phyloP scores from a whole-genome alignment of 2,113 vertebrate species.

The Recurvirostra avosetta region DNA sequence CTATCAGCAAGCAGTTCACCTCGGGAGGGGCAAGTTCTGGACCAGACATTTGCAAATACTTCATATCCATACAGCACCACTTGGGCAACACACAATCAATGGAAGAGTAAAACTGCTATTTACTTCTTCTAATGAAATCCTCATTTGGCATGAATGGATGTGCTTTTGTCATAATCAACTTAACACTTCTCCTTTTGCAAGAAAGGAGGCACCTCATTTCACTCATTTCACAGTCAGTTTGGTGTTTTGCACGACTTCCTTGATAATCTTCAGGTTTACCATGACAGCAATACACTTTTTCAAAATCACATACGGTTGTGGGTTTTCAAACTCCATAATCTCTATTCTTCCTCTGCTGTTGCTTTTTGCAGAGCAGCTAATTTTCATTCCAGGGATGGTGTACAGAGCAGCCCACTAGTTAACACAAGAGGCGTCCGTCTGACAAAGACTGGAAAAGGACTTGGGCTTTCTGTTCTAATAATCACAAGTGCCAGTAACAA shows the following conservation, averaged over 20 bases:
- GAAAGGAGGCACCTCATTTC: not conserved
- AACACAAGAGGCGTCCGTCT: not conserved
- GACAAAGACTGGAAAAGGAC: constrained; percentile 11
- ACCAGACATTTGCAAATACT: not conserved
- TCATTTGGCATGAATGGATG: not conserved
- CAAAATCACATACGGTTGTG: not conserved
- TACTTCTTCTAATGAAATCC: not conserved
- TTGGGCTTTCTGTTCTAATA: constrained; percentile 26
- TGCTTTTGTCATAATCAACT: not conserved
- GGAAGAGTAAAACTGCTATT: not conserved
- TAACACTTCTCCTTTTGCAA: not conserved
- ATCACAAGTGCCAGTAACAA: not conserved
- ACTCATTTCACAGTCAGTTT: not conserved
- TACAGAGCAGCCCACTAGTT: not conserved
- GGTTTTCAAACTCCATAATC: not conserved
- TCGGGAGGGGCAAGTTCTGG: not conserved
- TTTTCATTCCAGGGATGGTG: constrained; percentile 2
- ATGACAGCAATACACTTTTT: not conserved
- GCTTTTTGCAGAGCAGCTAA: not conserved
- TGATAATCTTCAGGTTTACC: not conserved
- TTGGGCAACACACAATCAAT: not conserved
- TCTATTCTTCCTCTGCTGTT: not conserved
- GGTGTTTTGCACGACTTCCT: not conserved
- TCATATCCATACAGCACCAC: not conserved
- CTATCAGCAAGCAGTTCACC: not conserved